Evolutionary conservation across 2,797 vertebrate species (phyloP), one percentile per base, ranked within the genome.

Genomic region (Gobio occitaniae): DNA sequence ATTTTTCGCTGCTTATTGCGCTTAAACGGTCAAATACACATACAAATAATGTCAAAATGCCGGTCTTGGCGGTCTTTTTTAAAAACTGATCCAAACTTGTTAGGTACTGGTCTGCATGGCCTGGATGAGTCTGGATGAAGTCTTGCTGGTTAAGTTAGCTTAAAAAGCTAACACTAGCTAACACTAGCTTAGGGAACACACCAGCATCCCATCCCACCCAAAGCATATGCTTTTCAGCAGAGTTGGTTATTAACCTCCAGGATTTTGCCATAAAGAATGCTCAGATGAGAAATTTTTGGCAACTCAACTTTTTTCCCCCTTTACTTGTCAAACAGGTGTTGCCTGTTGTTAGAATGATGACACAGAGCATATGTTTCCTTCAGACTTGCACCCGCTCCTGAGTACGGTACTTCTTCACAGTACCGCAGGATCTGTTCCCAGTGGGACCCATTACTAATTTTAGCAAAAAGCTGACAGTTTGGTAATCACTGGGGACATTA

Each of bases 381-480:
- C 83, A 80, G 68, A 38, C 52, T 84, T 17, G 19, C 29, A 78
- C 75, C 70, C 70, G 56, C 36, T 84, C 82, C 72, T 84, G 63
- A 77, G 72, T 7, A 36, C 56, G 63, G 72, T 76, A 68, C 81
- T 65, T 69, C 44, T 56, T 74, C 77, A 16, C 66, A 78, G 63
- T 52, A 38, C 77, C 7, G 44, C 68, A 82, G 75, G 80, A 65
- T 78, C 54, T 50, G 9, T 79, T 85, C 87, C 84, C 87, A 44
- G 11, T 81, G 82, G 84, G 81, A 75, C 41, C 68, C 59, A 83
- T 82, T 47, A 61, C 84, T 70, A 78, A 78, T 72, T 84, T 83
- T 72, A 89, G 84, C 74, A 75, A 79, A 66, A 80, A 75, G 78
- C 52, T 89, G 78, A 82, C 84, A 86, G 87, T 85, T 85, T 85